Evolutionary conservation across 2,113 vertebrate genomes (phyloP).

Genomic region (Lamprotornis superbus): DNA sequence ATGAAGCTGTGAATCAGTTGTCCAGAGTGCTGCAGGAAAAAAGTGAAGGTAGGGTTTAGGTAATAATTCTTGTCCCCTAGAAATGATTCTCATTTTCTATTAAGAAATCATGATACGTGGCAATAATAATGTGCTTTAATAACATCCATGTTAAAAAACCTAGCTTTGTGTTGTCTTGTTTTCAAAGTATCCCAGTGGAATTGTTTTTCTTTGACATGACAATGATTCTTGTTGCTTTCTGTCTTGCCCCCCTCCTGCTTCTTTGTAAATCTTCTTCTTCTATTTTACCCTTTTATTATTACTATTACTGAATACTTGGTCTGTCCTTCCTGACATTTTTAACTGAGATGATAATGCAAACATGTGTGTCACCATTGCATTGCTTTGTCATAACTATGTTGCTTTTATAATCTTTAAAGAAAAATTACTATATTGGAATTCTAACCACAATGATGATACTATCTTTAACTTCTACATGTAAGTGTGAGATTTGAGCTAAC

Average conservation of each 20-base stretch:
- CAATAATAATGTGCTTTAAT: not conserved
- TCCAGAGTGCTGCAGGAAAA: slow-evolving; percentile 83
- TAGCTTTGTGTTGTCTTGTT: not conserved
- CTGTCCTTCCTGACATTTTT: not conserved
- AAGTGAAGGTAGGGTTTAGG: slow-evolving; percentile 77
- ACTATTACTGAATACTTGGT: not conserved
- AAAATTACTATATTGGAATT: not conserved
- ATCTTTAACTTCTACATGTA: not conserved
- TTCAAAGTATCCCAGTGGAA: not conserved
- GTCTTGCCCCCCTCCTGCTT: fast-evolving
- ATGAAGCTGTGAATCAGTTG: slow-evolving; percentile 88
- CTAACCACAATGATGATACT: not conserved
- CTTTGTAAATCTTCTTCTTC: not conserved
- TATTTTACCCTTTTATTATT: not conserved
- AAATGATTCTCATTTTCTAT: not conserved
- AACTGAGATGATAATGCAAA: not conserved
- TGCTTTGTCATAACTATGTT: not conserved
- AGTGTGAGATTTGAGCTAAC: not conserved
- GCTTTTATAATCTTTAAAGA: not conserved
- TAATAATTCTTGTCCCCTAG: not conserved
- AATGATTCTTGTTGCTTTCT: not conserved
- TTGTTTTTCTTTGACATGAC: not conserved
- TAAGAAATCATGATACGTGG: not conserved
- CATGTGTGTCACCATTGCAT: not conserved
- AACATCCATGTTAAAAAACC: not conserved